These are phyloP conservation scores for Takifugu rubripes DNA, from an alignment of 2,797 vertebrate species.

Conservation along the genomic window DNA sequence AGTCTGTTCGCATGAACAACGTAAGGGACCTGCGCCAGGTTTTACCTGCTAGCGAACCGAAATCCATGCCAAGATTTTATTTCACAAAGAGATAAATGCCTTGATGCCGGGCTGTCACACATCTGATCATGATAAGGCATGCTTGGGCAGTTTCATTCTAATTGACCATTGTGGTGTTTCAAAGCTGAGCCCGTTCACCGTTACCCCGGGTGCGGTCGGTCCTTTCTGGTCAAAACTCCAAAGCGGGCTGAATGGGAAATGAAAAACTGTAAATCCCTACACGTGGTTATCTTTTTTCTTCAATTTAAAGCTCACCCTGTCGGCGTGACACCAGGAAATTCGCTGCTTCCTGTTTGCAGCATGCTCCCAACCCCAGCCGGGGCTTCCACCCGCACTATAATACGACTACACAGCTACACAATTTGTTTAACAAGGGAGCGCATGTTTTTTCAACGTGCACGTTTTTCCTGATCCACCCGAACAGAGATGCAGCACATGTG, in stretches of 20 bases:
- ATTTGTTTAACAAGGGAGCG: constrained; percentile 10
- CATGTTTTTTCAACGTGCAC: constrained; percentile 12
- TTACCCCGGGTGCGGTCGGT: constrained; percentile 38
- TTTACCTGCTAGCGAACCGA: too few relatives aligned
- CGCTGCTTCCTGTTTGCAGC: constrained; percentile 55
- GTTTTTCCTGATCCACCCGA: constrained; percentile 15
- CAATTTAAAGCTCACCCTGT: constrained; percentile 51
- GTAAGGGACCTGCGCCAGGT: too few relatives aligned
- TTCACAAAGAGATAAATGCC: too few relatives aligned
- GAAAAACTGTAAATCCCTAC: constrained; percentile 46
- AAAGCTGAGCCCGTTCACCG: constrained; percentile 24
- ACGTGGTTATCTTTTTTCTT: constrained; percentile 60
- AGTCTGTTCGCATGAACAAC: constrained; percentile 20
- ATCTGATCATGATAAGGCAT: too few relatives aligned
- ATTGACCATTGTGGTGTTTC: constrained; percentile 64
- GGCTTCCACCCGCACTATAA: constrained; percentile 13
- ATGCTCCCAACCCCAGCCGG: constrained; percentile 32
- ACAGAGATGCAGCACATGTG: constrained; percentile 6
- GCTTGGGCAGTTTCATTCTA: constrained; percentile 45
- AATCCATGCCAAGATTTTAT: too few relatives aligned
- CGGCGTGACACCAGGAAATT: constrained; percentile 51
- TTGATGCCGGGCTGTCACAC: too few relatives aligned
- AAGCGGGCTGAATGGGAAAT: constrained; percentile 59
- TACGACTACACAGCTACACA: constrained; percentile 18
- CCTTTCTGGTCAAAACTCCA: constrained; percentile 55